Percentiles rank a stretch among this genome's conserved stretches.
These are phyloP conservation scores for Nymphalis polychloros DNA, from an alignment of 2,888 invertebrate genomes.

Conservation along the genomic window DNA sequence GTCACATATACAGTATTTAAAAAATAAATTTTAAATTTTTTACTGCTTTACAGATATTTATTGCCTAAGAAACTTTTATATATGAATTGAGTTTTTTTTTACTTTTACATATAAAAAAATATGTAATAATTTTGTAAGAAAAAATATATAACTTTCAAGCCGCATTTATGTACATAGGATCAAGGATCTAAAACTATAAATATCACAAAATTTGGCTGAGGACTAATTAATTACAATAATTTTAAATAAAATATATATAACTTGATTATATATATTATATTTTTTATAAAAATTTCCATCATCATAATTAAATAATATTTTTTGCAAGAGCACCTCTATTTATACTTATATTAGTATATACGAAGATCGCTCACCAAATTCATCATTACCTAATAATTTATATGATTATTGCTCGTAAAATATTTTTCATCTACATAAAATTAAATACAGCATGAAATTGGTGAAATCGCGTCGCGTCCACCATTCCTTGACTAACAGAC, in stretches of 20 bases:
- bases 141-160: too few species aligned
- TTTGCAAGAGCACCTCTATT: not conserved
- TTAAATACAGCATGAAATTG: constrained; percentile 34
- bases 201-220: not conserved
- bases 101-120: too few species aligned
- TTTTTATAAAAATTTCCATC: too few species aligned
- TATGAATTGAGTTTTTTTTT: too few species aligned
- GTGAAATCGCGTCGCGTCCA: constrained; percentile 33
- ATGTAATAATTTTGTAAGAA: too few species aligned
- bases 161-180: too few species aligned
- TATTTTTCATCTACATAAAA: constrained; percentile 26
- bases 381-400: constrained; percentile 8
- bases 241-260: not conserved
- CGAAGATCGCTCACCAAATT: not conserved
- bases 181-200: too few species aligned
- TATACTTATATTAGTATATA: not conserved
- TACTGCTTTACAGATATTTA: too few species aligned
- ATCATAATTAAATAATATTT: too few species aligned
- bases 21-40: not conserved
- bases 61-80: too few species aligned
- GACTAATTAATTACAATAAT: not conserved
- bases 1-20: not conserved
- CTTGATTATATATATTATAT: too few species aligned
- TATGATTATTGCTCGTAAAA: constrained; percentile 22
- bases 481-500: constrained; percentile 45